Evolutionary conservation across 1,140 invertebrate genomes (phyloP), one percentile per base, ranked within the genome.

Genomic region (Drosophila mauritiana): DNA sequence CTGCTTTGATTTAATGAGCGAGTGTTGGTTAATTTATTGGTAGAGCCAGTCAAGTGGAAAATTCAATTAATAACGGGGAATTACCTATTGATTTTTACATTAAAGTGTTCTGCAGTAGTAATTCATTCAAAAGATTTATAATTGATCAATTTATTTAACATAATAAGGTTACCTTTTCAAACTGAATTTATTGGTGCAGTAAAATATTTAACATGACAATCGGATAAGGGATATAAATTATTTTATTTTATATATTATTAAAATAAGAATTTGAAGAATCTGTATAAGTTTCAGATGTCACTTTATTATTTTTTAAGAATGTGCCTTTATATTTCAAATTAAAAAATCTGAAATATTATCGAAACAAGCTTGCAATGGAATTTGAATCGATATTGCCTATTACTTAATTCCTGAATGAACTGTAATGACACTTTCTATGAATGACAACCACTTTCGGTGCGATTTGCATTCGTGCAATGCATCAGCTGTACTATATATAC

Each of bases 351-450:
- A 31, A 8, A 31, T 31, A 2, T 8, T 8, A 31, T 31, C 8
- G 31, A 31, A 31, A 31, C 31, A 25, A 48, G 3, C 8, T 36
- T 12, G 1, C 2, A 52, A 36, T 52, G 11, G n/a, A 36, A 20
- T 36, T 52, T 20, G 49, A 12, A 36, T 20, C 31, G 49, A 17
- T 20, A 52, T 4, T 37, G 46, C 12, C 12, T 12, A 39, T 59
- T 65, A 51, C 8, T 56, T 27, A 56, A 57, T 48, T 76, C 36
- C 48, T 76, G 34, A 76, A 76, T 76, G 72, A 72, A 52, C 64
- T 61, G 34, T 31, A 70, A 62, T 56, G 61, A 48, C 62, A 68
- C 64, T 80, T 52, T 81, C 79, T 69, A 73, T 86, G 79, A 86
- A 86, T 88, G 83, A 73, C 83, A 78, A 64, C 51, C 20, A 63